Percentiles rank a stretch among this genome's conserved stretches.
phyloP scores from a whole-genome alignment of 2,113 vertebrate species.

The Neotragus moschatus region DNA sequence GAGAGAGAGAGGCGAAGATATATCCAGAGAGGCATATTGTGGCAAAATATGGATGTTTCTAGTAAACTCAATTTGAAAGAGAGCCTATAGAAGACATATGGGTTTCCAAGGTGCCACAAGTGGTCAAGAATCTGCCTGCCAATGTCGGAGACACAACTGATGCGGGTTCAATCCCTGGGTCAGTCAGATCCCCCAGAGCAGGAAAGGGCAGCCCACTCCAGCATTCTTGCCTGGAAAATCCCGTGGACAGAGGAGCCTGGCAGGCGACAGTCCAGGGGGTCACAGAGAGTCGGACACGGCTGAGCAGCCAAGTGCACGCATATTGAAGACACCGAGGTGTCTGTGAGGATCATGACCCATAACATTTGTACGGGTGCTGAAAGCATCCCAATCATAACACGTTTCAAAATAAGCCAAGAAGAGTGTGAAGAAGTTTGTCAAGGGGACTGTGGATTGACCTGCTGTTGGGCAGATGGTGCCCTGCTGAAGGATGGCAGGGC shows the following conservation, averaged over 20 bases:
- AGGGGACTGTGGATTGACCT: not conserved
- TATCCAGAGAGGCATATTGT: not conserved
- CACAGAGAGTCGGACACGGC: not conserved
- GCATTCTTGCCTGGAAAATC: not conserved
- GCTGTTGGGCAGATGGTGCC: not conserved
- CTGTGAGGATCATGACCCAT: not conserved
- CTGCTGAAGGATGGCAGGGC: not conserved
- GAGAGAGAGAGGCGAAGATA: not conserved
- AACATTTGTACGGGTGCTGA: rapidly evolving
- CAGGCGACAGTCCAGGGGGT: not conserved
- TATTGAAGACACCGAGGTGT: not conserved
- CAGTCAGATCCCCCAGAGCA: not conserved
- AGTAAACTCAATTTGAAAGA: not conserved
- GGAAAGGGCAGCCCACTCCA: not conserved
- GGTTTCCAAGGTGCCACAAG: not conserved
- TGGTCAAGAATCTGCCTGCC: not conserved
- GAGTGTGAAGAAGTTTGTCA: not conserved
- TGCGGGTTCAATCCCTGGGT: not conserved
- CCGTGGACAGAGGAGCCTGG: not conserved
- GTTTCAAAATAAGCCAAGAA: not conserved
- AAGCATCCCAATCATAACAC: not conserved
- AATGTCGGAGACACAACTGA: not conserved
- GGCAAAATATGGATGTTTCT: not conserved
- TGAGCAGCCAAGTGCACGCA: not conserved
- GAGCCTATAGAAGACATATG: not conserved